Evolutionary conservation across 2,888 invertebrate genomes (phyloP), one percentile per base, ranked within the genome.

Genomic region (Drosophila affinis): DNA sequence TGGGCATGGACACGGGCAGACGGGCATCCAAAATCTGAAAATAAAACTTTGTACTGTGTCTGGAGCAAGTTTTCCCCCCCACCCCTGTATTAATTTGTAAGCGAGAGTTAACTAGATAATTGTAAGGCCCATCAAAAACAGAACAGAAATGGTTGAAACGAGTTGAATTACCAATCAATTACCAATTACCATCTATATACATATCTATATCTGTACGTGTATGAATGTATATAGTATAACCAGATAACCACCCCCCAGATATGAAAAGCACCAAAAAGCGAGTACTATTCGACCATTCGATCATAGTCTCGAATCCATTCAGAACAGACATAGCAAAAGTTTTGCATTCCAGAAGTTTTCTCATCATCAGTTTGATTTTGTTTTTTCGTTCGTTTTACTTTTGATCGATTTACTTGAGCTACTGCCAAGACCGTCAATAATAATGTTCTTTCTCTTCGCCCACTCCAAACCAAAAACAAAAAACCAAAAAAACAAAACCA

Each of bases 371-470:
- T 67, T 67, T 39, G 39, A 54, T 29, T 55, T 69, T 21, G 17
- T 21, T 67, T 52, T 52, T 39, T 21, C 24, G 67, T 55, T 75
- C 52, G 6, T 48, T 59, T 47, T 17, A 55, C n/a, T 56, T 48
- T 75, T 56, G 39, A 56, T 60, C 49, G 54, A 58, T 67, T 44
- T 24, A 46, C 46, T 71, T 58, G 57, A 69, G 27, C 82, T 45
- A n/a, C 68, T 81, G 75, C 73, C 80, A 82, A 75, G 75, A 63
- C 89, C 69, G 70, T 67, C 73, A 84, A 84, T 84, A 84, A 84
- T 89, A 85, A 89, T 80, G 76, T 75, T 84, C 57, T 85, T 60
- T 88, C 59, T 88, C 87, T 88, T 88, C 89, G 78, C 76, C 72
- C 77, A 60, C 61, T 58, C 63, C 39, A 61, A 62, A 57, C 5